phyloP scores from a whole-genome alignment of 1,140 invertebrate genomes.

The Tetragnatha versicolor region DNA sequence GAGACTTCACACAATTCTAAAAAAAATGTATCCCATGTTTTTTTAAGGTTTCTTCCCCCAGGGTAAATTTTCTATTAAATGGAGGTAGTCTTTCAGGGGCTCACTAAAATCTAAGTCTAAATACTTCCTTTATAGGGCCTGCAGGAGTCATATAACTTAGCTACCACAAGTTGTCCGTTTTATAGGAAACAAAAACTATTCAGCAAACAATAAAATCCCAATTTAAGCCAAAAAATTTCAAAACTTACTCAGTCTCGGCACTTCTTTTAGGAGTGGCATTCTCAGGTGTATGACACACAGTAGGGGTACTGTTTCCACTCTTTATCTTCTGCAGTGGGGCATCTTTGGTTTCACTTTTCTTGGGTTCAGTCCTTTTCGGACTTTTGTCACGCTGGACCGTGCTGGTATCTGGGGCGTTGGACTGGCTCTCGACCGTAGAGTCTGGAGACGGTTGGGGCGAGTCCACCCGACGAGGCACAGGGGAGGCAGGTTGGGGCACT shows the following conservation, averaged over 20 bases:
- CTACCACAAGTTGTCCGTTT: too few relatives aligned
- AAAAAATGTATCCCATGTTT: too few relatives aligned
- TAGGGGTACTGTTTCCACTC: neutral
- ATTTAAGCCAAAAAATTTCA: too few relatives aligned
- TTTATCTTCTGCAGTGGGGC: neutral
- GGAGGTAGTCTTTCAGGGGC: too few relatives aligned
- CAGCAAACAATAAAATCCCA: too few relatives aligned
- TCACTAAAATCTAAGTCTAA: too few relatives aligned
- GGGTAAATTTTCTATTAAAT: too few relatives aligned
- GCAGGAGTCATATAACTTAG: too few relatives aligned
- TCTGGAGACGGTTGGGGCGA: slow-evolving; percentile 42
- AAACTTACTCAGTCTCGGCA: slow-evolving; percentile 14
- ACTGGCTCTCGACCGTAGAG: slow-evolving; percentile 50
- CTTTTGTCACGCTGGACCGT: neutral
- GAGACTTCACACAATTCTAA: too few relatives aligned
- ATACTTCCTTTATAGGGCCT: too few relatives aligned
- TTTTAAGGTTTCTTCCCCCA: too few relatives aligned
- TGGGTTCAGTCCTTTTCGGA: neutral
- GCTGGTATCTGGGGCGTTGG: neutral
- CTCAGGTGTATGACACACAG: neutral
- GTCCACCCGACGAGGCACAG: neutral
- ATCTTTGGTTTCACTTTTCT: neutral
- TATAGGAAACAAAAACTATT: too few relatives aligned
- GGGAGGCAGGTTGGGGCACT: slow-evolving; percentile 25
- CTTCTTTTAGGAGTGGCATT: neutral